phyloP scores from a whole-genome alignment of 1,140 invertebrate species.

The Hermatobates lingyangjiaoensis region DNA sequence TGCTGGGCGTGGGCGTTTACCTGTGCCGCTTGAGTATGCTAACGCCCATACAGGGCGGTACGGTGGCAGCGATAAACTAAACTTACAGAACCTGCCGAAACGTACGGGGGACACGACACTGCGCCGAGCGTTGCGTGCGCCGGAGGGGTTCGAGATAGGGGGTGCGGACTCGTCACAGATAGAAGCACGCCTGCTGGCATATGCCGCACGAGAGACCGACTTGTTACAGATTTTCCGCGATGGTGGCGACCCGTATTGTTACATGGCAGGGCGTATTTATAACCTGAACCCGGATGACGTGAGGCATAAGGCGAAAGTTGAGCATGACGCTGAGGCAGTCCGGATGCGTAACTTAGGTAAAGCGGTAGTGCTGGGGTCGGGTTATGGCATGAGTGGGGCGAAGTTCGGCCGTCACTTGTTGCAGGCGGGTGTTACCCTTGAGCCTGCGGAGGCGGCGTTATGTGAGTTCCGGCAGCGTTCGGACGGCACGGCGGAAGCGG shows the following conservation, averaged over 20 bases:
- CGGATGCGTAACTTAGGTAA: not conserved
- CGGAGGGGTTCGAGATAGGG: not conserved
- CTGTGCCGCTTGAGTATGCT: not conserved
- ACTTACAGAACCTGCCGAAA: not conserved
- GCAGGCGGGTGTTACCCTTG: not conserved
- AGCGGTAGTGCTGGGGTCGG: not conserved
- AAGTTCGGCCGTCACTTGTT: not conserved
- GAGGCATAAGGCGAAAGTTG: too few species aligned
- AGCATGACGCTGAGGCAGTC: too few species aligned
- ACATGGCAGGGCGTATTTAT: not conserved
- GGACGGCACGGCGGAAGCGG: not conserved
- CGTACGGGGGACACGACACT: not conserved
- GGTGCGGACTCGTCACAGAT: not conserved
- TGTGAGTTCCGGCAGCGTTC: not conserved
- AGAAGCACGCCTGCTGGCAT: not conserved
- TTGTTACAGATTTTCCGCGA: not conserved
- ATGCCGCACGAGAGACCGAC: not conserved
- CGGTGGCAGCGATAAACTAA: not conserved
- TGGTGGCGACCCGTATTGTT: not conserved
- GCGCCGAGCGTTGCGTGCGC: not conserved
- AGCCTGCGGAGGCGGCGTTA: not conserved
- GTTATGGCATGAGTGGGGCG: not conserved
- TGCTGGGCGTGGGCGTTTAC: not conserved
- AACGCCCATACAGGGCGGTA: not conserved
- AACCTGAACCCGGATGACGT: too few species aligned